Evolutionary conservation across 2,797 vertebrate genomes (phyloP).

Genomic region (Echiichthys vipera): DNA sequence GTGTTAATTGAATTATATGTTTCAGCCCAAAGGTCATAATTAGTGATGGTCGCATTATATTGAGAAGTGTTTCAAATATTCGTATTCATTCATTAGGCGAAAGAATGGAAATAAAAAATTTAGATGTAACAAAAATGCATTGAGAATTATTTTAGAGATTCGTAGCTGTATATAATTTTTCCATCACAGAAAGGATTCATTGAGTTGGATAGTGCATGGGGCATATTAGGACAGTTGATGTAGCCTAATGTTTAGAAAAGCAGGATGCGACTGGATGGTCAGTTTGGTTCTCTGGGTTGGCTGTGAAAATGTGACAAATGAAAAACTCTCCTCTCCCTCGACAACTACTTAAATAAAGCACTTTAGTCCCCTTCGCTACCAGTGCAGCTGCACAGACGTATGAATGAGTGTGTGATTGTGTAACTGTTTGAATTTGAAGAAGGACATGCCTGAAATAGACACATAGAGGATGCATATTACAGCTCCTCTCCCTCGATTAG

Average conservation of each 20-base stretch:
- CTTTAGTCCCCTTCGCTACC: slow-evolving; percentile 37
- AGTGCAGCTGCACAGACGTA: slow-evolving; percentile 30
- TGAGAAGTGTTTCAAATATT: neutral
- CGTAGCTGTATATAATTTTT: neutral
- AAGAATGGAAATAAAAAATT: neutral
- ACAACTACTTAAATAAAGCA: slow-evolving; percentile 38
- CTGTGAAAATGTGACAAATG: slow-evolving; percentile 22
- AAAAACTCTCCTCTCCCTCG: slow-evolving; percentile 21
- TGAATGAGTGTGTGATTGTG: slow-evolving; percentile 51
- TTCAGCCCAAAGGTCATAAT: neutral
- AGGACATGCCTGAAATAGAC: slow-evolving; percentile 28
- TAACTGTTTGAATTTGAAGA: slow-evolving; percentile 48
- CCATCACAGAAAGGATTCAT: slow-evolving; percentile 1
- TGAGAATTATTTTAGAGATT: neutral
- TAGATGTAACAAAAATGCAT: neutral
- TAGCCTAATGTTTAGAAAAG: neutral
- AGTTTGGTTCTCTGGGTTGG: slow-evolving; percentile 9
- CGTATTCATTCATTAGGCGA: neutral
- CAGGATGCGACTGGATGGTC: slow-evolving; percentile 17
- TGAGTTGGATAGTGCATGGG: slow-evolving; percentile 2
- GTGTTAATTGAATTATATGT: neutral
- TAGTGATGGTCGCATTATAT: neutral
- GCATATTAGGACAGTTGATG: slow-evolving; percentile 5
- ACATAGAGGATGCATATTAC: neutral
- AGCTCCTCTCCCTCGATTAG: slow-evolving; percentile 4